Evolutionary conservation across 2,888 invertebrate species (phyloP), one percentile per base, ranked within the genome.

Genomic region (Digitonthophagus gazella): DNA sequence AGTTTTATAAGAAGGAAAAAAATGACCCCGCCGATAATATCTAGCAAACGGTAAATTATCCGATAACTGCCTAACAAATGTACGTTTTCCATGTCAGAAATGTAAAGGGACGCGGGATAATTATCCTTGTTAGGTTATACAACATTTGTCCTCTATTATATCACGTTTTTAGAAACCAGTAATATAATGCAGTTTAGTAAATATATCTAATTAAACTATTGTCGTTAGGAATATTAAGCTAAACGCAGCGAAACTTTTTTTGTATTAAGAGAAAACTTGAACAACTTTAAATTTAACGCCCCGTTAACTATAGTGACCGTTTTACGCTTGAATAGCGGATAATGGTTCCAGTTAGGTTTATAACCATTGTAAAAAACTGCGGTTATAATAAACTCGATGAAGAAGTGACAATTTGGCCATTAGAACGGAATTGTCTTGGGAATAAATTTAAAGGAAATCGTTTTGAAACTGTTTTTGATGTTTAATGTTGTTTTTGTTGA

Each of bases 31-130:
- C 67, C 69, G 73, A 73, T 73, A 73, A 58, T 65, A 73, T 74
- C 71, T 65, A 66, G 69, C 65, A 68, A 71, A 73, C 67, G 65
- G 71, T 71, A 78, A 79, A 79, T 78, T 78, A 77, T 74, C 75
- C 76, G 80, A 78, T 78, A 80, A 79, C 78, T 77, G 75, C 77
- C 74, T 79, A 78, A 78, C 80, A 79, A 80, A 80, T 80, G 80
- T 77, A 76, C 75, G 72, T 73, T 77, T 79, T 77, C 75, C 80
- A 80, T 80, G 80, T 78, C 77, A 74, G 74, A 74, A 76, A 76
- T 11, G 61, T 18, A 57, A 15, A 57, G 14, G 57, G 57, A 20
- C 18, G 16, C 18, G 16, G 61, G 28, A 44, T 61, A 61, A 61
- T 61, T 18, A 61, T 61, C 61, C 61, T 61, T 19, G 61, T 61